Conservation (phyloP, 2,888 invertebrate species). For the Suillia variegata region DNA sequence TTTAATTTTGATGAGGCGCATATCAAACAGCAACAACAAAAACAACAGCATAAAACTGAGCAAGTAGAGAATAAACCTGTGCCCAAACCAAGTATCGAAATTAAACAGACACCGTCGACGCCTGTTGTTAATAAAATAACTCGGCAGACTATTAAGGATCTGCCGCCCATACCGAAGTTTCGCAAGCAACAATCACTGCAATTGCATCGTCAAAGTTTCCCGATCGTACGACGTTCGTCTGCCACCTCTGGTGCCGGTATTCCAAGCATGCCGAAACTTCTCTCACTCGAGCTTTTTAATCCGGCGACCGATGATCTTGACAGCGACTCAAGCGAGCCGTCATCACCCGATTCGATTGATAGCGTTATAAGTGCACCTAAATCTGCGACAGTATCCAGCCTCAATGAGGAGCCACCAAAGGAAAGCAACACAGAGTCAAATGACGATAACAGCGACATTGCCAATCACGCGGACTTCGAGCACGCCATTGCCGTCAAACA, state of each 20-base stretch:
- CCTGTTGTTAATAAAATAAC: slow-evolving; percentile 63
- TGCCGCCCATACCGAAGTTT: slow-evolving; percentile 69
- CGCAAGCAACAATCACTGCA: slow-evolving; percentile 59
- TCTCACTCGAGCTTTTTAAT: slow-evolving; percentile 84
- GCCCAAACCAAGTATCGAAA: not conserved
- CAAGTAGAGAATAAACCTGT: slow-evolving; percentile 46
- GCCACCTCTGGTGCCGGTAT: slow-evolving; percentile 62
- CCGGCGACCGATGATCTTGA: slow-evolving; percentile 90
- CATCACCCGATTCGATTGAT: slow-evolving; percentile 85
- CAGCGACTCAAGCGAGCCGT: slow-evolving; percentile 82
- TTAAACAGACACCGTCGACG: not conserved
- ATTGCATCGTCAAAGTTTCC: slow-evolving; percentile 63
- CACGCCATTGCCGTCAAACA: slow-evolving; percentile 32
- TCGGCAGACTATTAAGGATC: slow-evolving; percentile 67
- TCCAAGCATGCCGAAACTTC: slow-evolving; percentile 73
- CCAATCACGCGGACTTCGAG: slow-evolving; percentile 16
- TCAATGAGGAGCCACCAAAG: slow-evolving; percentile 23
- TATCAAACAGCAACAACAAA: slow-evolving; percentile 49
- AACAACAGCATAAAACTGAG: slow-evolving; percentile 44
- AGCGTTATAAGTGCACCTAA: slow-evolving; percentile 78
- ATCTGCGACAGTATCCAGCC: slow-evolving; percentile 36
- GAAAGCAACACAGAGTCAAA: slow-evolving; percentile 20
- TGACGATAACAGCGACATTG: slow-evolving; percentile 26
- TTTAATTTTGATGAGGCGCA: slow-evolving; percentile 53
- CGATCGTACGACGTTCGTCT: slow-evolving; percentile 74